phyloP scores from a whole-genome alignment of 1,140 invertebrate genomes.

The Carposina sasakii region DNA sequence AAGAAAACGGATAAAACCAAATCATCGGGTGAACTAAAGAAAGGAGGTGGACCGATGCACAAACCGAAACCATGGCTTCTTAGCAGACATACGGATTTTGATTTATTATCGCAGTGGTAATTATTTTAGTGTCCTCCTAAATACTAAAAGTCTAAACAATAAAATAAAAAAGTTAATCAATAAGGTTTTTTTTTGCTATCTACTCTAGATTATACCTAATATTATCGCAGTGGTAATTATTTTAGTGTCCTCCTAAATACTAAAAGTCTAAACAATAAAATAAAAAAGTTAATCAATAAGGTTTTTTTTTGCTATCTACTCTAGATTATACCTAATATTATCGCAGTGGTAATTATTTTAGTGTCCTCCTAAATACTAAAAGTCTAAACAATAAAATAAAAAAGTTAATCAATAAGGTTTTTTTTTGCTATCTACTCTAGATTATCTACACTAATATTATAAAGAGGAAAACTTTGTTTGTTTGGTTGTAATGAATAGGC shows the following conservation, averaged over 20 bases:
- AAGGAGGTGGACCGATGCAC: conserved; percentile 48
- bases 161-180: background rate
- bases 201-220: background rate
- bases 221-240: conserved; percentile 44
- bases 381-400: background rate
- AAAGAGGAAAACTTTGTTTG: too few relatives aligned
- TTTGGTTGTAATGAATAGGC: too few relatives aligned
- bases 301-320: background rate
- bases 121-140: conserved; percentile 1
- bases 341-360: conserved; percentile 44
- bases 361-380: background rate
- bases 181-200: background rate
- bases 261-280: background rate
- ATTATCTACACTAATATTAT: too few relatives aligned
- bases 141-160: background rate
- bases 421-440: background rate
- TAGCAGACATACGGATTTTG: conserved; percentile 59
- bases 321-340: background rate
- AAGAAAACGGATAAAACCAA: conserved; percentile 42
- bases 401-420: background rate
- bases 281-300: background rate
- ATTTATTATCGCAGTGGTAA: conserved; percentile 60
- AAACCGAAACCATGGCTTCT: conserved; percentile 63
- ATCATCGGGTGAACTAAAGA: conserved; percentile 28
- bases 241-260: background rate